These are phyloP conservation scores for Sprattus sprattus DNA, from an alignment of 2,113 vertebrate species.

Conservation along the genomic window DNA sequence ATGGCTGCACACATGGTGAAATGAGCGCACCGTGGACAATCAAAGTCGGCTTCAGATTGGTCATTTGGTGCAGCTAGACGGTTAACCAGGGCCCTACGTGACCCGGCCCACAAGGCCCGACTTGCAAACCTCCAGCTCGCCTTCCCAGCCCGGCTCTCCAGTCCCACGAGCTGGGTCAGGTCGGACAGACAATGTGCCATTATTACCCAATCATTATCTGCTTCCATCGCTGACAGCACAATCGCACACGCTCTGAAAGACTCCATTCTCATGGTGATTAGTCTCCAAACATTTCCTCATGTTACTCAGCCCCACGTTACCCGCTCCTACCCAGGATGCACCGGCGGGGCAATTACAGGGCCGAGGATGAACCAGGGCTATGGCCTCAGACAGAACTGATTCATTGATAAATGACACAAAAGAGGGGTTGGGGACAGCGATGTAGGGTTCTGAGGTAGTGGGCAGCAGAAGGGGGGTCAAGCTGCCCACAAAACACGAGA, in stretches of 20 bases:
- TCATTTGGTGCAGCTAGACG: slow-evolving; percentile 24
- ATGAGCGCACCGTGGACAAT: slow-evolving; percentile 1
- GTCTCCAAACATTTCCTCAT: slow-evolving; percentile 87
- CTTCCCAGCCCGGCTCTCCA: background rate
- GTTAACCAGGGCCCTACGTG: slow-evolving; percentile 21
- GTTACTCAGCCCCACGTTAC: slow-evolving; percentile 76
- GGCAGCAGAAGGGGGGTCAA: slow-evolving; percentile 28
- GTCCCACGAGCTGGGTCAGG: slow-evolving; percentile 81
- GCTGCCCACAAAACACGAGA: slow-evolving; percentile 35
- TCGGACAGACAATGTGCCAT: slow-evolving; percentile 83
- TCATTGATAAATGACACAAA: slow-evolving; percentile 77
- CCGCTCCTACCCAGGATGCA: slow-evolving; percentile 81
- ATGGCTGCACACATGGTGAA: slow-evolving; percentile 8
- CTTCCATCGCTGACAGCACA: slow-evolving; percentile 87
- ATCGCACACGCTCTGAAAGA: slow-evolving; percentile 85
- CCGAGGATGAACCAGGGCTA: slow-evolving; percentile 70
- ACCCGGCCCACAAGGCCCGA: background rate
- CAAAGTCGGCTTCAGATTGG: background rate
- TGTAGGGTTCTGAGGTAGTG: background rate
- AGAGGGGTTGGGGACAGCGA: slow-evolving; percentile 58
- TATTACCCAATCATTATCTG: slow-evolving; percentile 92
- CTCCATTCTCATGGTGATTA: slow-evolving; percentile 91
- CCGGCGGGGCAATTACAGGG: slow-evolving; percentile 41
- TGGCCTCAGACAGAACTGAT: slow-evolving; percentile 63
- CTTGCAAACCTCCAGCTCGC: background rate